Conservation (phyloP, 2,113 vertebrate genomes). For the Dromiciops gliroides region DNA sequence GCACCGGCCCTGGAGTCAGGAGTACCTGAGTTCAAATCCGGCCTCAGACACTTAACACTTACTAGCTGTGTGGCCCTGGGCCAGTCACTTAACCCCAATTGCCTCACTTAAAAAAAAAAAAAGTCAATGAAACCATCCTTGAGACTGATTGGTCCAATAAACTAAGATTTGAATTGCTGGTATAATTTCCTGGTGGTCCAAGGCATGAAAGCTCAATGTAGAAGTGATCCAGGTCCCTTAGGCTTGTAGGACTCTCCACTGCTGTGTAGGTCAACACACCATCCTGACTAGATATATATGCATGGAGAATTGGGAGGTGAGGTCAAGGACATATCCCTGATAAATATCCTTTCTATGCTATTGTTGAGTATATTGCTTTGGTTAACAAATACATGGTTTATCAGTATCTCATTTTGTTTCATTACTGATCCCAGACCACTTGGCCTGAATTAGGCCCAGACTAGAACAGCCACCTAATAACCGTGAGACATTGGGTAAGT, state of each 20-base stretch:
- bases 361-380: neutral
- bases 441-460: neutral
- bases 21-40: too few relatives aligned
- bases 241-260: neutral
- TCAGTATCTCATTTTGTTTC: neutral
- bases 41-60: too few relatives aligned
- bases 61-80: too few relatives aligned
- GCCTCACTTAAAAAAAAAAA: too few relatives aligned
- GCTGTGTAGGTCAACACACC: neutral
- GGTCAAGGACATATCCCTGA: neutral
- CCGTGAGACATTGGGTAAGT: neutral
- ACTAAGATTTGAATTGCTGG: neutral
- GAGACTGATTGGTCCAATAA: neutral
- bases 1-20: too few relatives aligned
- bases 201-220: neutral
- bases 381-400: neutral
- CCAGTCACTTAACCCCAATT: too few relatives aligned
- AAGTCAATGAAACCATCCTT: neutral
- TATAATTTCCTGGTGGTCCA: too few relatives aligned
- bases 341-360: neutral
- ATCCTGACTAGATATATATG: neutral
- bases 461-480: neutral
- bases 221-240: neutral
- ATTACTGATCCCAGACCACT: neutral
- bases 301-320: neutral